Base-by-base conservation (phyloP, 2,888 invertebrate genomes). In the Spatulosminthurus flaviceps region DNA sequence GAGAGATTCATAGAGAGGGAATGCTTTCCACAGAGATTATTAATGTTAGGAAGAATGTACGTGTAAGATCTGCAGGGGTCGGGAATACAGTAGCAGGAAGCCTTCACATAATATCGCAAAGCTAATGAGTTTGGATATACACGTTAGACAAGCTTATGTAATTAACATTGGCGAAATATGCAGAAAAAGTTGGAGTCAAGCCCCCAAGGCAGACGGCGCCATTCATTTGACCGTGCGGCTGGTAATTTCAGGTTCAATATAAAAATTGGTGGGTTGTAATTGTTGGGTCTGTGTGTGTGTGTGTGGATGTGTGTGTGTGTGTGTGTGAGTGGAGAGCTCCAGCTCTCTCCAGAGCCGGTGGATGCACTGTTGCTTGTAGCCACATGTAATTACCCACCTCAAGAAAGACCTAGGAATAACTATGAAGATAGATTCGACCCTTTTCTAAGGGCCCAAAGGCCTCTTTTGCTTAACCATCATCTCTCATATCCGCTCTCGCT, bases 201-300 rank as follows among this genome's bases (percentile, higher is more conserved):
- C 84, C 83, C 82, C 77, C 77, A 81, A 82, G 82, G 83, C 82
- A 83, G 83, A 84, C 85, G 85, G 84, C 85, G 85, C 85, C 85
- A 84, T 85, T 85, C 85, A 85, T 85, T 85, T 83, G 83, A 82
- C 82, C 82, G 80, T 84, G 82, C 84, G 82, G 83, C 83, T 81
- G 80, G 82, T 85, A 85, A 85, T 85, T 85, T 85, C 83, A 85
- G 85, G 85, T 84, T 85, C 85, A 84, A 85, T 84, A 85, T 85
- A 85, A 84, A 85, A 85, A 85, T 85, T 85, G 85, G 82, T 82
- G 81, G 85, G 82, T 82, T 83, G 84, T 85, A 85, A 85, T 85
- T 85, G 85, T 81, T 83, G 79, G 84, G 85, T 85, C 82, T 82
- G 84, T 67, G 42, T 24, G 61, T 51, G 51, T 51, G 51, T 51